Base-by-base conservation (phyloP, 2,113 vertebrate genomes). In the Lucifuga dentata region DNA sequence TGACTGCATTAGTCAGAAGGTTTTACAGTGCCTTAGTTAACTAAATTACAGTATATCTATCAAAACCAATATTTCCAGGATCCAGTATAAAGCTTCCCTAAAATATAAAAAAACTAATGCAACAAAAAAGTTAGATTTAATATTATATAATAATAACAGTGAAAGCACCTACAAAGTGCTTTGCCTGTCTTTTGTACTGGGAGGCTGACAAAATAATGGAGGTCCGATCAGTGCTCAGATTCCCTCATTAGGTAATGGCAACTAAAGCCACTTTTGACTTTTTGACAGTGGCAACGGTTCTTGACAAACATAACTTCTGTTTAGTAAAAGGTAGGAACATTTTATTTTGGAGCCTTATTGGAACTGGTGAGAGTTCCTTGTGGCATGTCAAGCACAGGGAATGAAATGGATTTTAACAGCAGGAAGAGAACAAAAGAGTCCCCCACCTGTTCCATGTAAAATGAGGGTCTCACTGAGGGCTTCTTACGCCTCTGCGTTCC, bases 361-460 rank as follows among this genome's bases (percentile, higher is more conserved):
- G 68, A 76, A 77, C 63, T 57, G 64, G 82, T 69, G 86, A 90
- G 81, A 77, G 80, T 90, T 90, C 85, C 85, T 87, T 65, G 82
- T 79, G 86, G 85, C 82, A 84, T 89, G 89, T 90, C 92, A 92
- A 89, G 74, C 81, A 85, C 82, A 65, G 82, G 80, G 81, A 91
- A 82, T 88, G 88, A 93, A 94, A 92, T 93, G 91, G 89, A 92
- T 93, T 93, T 93, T 87, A 92, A 88, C 90, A 92, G 91, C 90
- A 38, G 91, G 91, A 91, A 69, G 82, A 93, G 91, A 93, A 94
- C 92, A 93, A 93, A 91, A 92, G 90, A 78, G 85, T 90, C 88
- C 92, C 91, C 92, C 91, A 92, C 92, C 91, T 92, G 92, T 90
- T 93, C 86, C 78, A 91, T 86, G 89, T 88, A 91, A 94, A 94